These are phyloP conservation scores for Opisthograptis luteolata DNA, from an alignment of 2,888 invertebrate genomes.

Conservation along the genomic window DNA sequence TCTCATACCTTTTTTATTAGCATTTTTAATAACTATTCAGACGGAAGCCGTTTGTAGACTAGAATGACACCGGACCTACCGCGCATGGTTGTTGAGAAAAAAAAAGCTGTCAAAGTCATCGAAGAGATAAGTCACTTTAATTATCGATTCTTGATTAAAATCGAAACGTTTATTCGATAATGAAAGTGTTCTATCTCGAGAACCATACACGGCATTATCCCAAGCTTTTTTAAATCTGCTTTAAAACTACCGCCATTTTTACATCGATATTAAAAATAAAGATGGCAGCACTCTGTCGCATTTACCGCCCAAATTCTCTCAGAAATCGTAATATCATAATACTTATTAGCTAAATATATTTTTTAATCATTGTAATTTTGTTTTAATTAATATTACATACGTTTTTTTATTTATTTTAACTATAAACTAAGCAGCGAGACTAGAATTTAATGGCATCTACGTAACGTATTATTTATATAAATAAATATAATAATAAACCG, in stretches of 20 bases:
- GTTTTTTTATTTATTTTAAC: conserved; percentile 52
- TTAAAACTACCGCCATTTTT: conserved; percentile 39
- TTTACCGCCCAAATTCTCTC: conserved; percentile 50
- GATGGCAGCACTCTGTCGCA: conserved; percentile 31
- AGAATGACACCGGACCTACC: conserved; percentile 46
- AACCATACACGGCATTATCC: conserved; percentile 46
- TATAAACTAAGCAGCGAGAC: conserved; percentile 74
- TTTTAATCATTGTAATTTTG: conserved; percentile 47
- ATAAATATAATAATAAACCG: conserved; percentile 52
- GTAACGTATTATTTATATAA: conserved; percentile 59
- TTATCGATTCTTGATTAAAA: background rate
- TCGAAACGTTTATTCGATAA: conserved; percentile 9
- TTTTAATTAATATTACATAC: conserved; percentile 64
- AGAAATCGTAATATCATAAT: conserved; percentile 57
- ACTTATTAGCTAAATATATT: conserved; percentile 62
- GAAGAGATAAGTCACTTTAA: background rate
- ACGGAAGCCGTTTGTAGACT: conserved; percentile 74
- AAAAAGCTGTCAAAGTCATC: conserved; percentile 23
- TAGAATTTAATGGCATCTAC: conserved; percentile 79
- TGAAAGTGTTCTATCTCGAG: conserved; percentile 20
- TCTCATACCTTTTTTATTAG: conserved; percentile 43
- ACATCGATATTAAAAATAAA: conserved; percentile 17
- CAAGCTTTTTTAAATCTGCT: conserved; percentile 46
- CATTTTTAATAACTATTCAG: conserved; percentile 48
- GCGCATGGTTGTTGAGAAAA: conserved; percentile 42